These are phyloP conservation scores for Temnothorax nylanderi DNA, from an alignment of 1,140 invertebrate species.

Conservation along the genomic window DNA sequence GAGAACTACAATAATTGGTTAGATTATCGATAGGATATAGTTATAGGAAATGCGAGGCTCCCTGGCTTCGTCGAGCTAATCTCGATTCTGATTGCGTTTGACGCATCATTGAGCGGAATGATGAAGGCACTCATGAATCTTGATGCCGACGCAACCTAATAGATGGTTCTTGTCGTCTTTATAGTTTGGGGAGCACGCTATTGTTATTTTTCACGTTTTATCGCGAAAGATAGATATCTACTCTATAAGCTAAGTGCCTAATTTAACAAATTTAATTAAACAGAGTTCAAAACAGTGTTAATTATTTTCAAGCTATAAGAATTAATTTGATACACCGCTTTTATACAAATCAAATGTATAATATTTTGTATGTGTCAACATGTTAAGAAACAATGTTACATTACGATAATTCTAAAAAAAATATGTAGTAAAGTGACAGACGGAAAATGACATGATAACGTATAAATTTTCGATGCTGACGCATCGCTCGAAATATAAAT, in stretches of 20 bases:
- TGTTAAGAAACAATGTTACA: neutral
- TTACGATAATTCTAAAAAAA: neutral
- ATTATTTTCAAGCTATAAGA: neutral
- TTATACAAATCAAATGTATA: neutral
- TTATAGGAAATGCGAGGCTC: slow-evolving; percentile 77
- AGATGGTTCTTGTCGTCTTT: slow-evolving; percentile 63
- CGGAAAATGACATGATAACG: neutral
- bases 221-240: neutral
- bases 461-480: slow-evolving; percentile 17
- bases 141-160: slow-evolving; percentile 62
- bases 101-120: slow-evolving; percentile 81
- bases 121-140: slow-evolving; percentile 75
- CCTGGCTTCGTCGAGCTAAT: slow-evolving; percentile 75
- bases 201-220: slow-evolving; percentile 66
- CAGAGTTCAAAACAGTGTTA: neutral
- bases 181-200: slow-evolving; percentile 19
- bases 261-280: neutral
- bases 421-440: neutral
- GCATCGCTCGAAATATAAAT: neutral
- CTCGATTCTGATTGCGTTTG: slow-evolving; percentile 80
- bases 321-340: neutral
- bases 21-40: slow-evolving; percentile 80
- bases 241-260: neutral
- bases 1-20: slow-evolving; percentile 80
- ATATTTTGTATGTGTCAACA: neutral